Base-by-base conservation (phyloP, 1,140 invertebrate species). In the Amyelois transitella region DNA sequence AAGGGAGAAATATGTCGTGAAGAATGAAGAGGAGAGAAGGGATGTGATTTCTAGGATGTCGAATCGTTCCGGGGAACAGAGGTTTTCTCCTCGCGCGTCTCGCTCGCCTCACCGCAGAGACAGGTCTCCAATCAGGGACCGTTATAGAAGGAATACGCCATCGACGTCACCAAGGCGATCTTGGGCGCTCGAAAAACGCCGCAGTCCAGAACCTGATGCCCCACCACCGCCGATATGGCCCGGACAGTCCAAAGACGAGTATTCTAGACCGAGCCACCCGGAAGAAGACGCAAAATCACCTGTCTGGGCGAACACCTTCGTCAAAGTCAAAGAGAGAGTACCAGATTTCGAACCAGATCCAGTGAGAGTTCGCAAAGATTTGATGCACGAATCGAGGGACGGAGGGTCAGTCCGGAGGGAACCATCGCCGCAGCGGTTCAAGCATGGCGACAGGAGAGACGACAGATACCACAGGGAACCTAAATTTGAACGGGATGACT, bases 211-310 rank as follows among this genome's bases (percentile, higher is more conserved):
- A 18, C 51, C 48, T 0, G 76, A 77, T 17, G 64, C 79, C 5
- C 84, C 81, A 4, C 81, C 77, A 0, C 83, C 81, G 0, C 84
- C 84, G 0, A 44, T 57, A 0, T 86, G 83, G 83, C 78, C 80
- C 0, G 79, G 59, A 19, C 70, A 75, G 43, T 62, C 61, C 4
- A 14, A 44, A 24, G 60, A 58, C 21, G 19, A 54, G 20, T 66
- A 62, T 18, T 19, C 24, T 1, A 62, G 52, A 8, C 57, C 62
- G 20, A 64, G 55, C 43, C 58, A 64, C 45, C 44, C 54, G 14
- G 51, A 51, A 6, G 43, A 53, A 21, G 10, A 22, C 43, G 47
- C 25, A 28, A 48, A 48, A 21, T 7, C 20, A 0, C 18, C n/a
- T 12, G 45, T 48, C n/a, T 48, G 45, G 45, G 45, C 20, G 45